These are phyloP conservation scores for Gallinago media DNA, from an alignment of 2,113 vertebrate genomes.

Conservation along the genomic window DNA sequence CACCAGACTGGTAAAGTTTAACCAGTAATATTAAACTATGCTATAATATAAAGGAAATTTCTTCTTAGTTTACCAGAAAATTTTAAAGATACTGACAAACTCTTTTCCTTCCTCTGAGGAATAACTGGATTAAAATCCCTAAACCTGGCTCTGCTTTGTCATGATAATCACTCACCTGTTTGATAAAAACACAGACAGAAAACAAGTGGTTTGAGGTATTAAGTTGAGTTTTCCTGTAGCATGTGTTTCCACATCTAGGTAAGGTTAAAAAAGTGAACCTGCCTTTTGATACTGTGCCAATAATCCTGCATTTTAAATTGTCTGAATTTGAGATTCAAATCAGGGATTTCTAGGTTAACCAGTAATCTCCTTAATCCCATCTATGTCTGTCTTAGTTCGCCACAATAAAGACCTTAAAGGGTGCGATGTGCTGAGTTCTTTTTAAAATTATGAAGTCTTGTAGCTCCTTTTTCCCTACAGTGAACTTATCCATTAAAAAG, in stretches of 20 bases:
- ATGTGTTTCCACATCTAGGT: neutral
- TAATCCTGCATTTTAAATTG: neutral
- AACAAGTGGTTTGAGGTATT: neutral
- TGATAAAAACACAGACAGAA: neutral
- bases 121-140: neutral
- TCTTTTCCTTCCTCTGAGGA: neutral
- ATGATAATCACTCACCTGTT: neutral
- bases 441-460: neutral
- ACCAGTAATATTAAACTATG: neutral
- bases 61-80: neutral
- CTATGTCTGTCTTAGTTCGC: neutral
- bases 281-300: neutral
- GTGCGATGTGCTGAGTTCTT: neutral
- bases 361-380: conserved; percentile 40
- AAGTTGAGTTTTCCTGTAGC: neutral
- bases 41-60: neutral
- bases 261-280: neutral
- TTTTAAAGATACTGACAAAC: neutral
- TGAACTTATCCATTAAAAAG: neutral
- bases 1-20: neutral
- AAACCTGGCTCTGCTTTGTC: neutral
- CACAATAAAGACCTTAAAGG: conserved; percentile 9
- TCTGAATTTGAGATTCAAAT: neutral
- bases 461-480: neutral
- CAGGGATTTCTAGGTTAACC: conserved; percentile 29